Evolutionary conservation across 2,113 vertebrate species (phyloP), one percentile per base, ranked within the genome.

Genomic region (Oreochromis aureus): DNA sequence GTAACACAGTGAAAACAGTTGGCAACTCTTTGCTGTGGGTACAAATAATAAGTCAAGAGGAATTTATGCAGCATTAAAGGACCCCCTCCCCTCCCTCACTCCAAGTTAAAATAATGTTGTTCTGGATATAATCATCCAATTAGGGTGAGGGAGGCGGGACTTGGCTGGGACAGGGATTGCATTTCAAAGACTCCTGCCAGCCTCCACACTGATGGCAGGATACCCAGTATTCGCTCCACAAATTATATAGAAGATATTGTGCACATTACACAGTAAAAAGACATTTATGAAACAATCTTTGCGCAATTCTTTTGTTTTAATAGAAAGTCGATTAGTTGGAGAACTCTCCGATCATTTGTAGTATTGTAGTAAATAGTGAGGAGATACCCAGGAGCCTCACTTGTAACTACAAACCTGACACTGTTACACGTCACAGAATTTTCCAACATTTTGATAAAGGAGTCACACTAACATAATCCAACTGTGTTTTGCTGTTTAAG

Each of bases 121-220:
- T 97, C 97, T 97, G 97, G 96, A 96, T 96, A 95, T 95, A 97
- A 97, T 97, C 96, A 97, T 96, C 95, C 95, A 94, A 93, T 96
- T 97, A 92, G 95, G 91, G 90, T 85, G 87, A 93, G 80, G 93
- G 90, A 96, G 96, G 96, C 95, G 96, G 96, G 94, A 95, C 96
- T 95, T 95, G 92, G 93, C 95, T 84, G 89, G 95, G 93, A 96
- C 92, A 93, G 84, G 95, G 95, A 96, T 97, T 96, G 81, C 92
- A 97, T 98, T 97, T 97, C 97, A 97, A 97, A 97, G 96, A 94
- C 93, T 93, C 82, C 96, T 96, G 94, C 95, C 95, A 96, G 95
- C 95, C 95, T 97, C 93, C 92, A 95, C 91, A 91, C 95, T 96
- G 96, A 97, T 96, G 95, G 94, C 92, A 94, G 97, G 96, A 97